Base-by-base conservation (phyloP, 2,113 vertebrate genomes). In the Canis aureus region DNA sequence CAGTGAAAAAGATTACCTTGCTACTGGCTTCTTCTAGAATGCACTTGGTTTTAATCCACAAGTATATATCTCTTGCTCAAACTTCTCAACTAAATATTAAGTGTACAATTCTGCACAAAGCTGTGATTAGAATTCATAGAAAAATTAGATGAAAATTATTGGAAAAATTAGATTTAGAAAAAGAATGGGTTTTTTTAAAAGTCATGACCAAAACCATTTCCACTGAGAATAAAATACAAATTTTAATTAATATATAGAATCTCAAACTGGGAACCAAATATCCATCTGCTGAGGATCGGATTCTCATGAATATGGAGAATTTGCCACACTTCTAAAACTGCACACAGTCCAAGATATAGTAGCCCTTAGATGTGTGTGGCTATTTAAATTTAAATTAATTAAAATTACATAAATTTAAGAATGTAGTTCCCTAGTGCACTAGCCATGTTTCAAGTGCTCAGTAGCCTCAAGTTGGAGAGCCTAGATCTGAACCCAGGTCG, bases 181-280 rank as follows among this genome's bases (percentile, higher is more conserved):
- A 76, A 59, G 51, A 74, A 35, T 67, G 13, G 43, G 53, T 35
- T 49, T 80, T 92, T 89, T 27, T n/a, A 67, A 64, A 79, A 67
- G 10, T 57, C 20, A n/a, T 35, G 71, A 71, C 57, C 27, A 11
- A 29, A 80, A 59, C 27, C 29, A 66, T 80, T 78, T 91, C 82
- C 20, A 16, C 25, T 25, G 27, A 88, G 43, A 93, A 84, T 43
- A 88, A 97, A 76, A 86, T 80, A 85, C 1, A 29, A 38, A 60
- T 43, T 96, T 95, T 76, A 85, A 94, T 95, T 71, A 90, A 83
- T 93, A 51, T 38, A 38, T 85, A 96, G 69, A 73, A 27, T 64
- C 53, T 93, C 3, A 43, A 81, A 76, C 66, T 66, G 53, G 94
- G 59, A 79, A 84, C 64, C 76, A 69, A 53, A 32, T 59, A 69